Conservation (phyloP, 2,113 vertebrate genomes). For the Tinamus guttatus region DNA sequence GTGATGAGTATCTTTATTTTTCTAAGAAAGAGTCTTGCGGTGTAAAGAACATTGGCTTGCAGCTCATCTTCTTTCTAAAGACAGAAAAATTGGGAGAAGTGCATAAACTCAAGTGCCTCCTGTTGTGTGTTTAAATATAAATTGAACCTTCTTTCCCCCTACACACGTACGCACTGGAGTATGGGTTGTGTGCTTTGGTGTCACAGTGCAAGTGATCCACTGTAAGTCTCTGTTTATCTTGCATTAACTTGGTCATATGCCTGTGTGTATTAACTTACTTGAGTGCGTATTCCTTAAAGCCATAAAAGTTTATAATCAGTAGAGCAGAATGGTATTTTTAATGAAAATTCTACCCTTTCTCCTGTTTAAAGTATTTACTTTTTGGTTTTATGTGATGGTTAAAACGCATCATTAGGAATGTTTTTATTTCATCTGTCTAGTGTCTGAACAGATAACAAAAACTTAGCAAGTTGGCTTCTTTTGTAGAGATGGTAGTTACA, state of each 20-base stretch:
- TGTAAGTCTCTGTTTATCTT: background rate
- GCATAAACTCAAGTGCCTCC: background rate
- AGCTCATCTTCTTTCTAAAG: background rate
- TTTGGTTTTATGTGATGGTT: background rate
- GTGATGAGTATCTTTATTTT: background rate
- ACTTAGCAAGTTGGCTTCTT: background rate
- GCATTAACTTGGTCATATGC: background rate
- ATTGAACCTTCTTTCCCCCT: fast-evolving
- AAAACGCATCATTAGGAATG: background rate
- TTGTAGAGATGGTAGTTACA: background rate
- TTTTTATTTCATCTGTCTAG: background rate
- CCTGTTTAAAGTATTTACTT: background rate
- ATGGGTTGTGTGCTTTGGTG: fast-evolving
- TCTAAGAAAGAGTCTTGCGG: background rate
- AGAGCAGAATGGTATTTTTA: background rate
- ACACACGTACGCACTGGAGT: background rate
- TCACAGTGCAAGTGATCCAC: background rate
- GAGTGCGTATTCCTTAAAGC: background rate
- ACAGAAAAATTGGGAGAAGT: background rate
- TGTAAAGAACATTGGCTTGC: background rate
- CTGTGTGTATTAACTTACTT: background rate
- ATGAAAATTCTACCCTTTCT: background rate
- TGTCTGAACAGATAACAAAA: background rate
- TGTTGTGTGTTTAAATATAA: background rate
- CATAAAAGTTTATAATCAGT: background rate